These are phyloP conservation scores for Apodemia duryi DNA, from an alignment of 2,888 invertebrate genomes.

Conservation along the genomic window DNA sequence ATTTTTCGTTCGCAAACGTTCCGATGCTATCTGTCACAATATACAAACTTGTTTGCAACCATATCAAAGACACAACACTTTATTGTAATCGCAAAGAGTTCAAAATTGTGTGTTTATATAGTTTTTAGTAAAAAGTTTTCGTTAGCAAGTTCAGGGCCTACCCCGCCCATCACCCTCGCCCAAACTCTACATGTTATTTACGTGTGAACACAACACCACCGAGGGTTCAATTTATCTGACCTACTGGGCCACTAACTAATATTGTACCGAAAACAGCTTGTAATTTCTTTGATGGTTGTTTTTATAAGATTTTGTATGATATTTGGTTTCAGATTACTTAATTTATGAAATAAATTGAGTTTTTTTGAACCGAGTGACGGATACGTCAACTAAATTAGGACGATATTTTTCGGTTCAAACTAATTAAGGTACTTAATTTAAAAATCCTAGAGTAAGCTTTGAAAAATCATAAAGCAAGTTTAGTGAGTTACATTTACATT, in stretches of 20 bases:
- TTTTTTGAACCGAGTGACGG: too few species aligned
- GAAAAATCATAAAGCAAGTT: too few species aligned
- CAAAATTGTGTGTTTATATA: slow-evolving; percentile 29
- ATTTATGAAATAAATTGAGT: too few species aligned
- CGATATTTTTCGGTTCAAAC: too few species aligned
- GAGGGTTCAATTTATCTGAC: slow-evolving; percentile 79
- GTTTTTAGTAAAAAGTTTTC: slow-evolving; percentile 20
- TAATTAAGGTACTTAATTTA: too few species aligned
- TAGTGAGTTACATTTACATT: too few species aligned
- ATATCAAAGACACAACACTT: slow-evolving; percentile 25
- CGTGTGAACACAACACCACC: slow-evolving; percentile 75
- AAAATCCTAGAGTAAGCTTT: too few species aligned
- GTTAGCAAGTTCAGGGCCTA: slow-evolving; percentile 33
- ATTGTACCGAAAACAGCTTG: slow-evolving; percentile 64
- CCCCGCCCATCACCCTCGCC: slow-evolving; percentile 52
- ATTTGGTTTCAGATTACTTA: too few species aligned
- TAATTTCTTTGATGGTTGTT: slow-evolving; percentile 47
- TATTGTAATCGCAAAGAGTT: slow-evolving; percentile 39
- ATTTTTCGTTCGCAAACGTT: slow-evolving; percentile 49
- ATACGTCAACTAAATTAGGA: too few species aligned
- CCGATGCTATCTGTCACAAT: slow-evolving; percentile 49
- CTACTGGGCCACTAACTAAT: slow-evolving; percentile 76
- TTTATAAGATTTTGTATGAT: slow-evolving; percentile 33
- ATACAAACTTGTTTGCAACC: slow-evolving; percentile 32
- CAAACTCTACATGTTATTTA: slow-evolving; percentile 77